These are phyloP conservation scores for Scomber colias DNA, from an alignment of 2,113 vertebrate genomes.

Conservation along the genomic window DNA sequence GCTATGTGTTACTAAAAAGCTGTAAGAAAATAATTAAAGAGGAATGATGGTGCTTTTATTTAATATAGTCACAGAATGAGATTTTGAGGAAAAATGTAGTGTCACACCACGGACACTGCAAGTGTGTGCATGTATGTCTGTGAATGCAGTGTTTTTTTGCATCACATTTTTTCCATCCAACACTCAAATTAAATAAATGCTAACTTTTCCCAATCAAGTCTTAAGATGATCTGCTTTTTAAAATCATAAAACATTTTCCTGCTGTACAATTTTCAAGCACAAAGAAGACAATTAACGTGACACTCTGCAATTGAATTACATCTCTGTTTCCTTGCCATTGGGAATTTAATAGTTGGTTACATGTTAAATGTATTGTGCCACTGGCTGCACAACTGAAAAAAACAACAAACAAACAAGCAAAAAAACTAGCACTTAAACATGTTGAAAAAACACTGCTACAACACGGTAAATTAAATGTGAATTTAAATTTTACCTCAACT, in stretches of 20 bases:
- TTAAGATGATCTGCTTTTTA: slow-evolving; percentile 28
- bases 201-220: slow-evolving; percentile 37
- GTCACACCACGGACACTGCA: neutral
- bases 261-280: slow-evolving; percentile 39
- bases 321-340: slow-evolving; percentile 26
- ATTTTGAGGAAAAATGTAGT: neutral
- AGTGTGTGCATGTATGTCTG: neutral
- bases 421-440: slow-evolving; percentile 3
- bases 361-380: slow-evolving; percentile 61
- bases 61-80: too few relatives aligned
- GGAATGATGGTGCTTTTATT: too few relatives aligned
- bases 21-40: slow-evolving; percentile 9
- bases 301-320: slow-evolving; percentile 43
- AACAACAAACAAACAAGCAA: neutral
- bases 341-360: slow-evolving; percentile 58
- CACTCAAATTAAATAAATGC: slow-evolving; percentile 42
- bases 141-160: neutral
- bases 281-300: slow-evolving; percentile 64
- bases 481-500: slow-evolving; percentile 23
- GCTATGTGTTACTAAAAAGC: slow-evolving; percentile 10
- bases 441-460: slow-evolving; percentile 19
- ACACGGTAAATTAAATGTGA: slow-evolving; percentile 38
- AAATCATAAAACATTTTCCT: slow-evolving; percentile 46
- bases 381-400: slow-evolving; percentile 32
- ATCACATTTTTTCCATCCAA: neutral